Conservation (phyloP, 2,888 invertebrate genomes). For the Itoplectis maculator region DNA sequence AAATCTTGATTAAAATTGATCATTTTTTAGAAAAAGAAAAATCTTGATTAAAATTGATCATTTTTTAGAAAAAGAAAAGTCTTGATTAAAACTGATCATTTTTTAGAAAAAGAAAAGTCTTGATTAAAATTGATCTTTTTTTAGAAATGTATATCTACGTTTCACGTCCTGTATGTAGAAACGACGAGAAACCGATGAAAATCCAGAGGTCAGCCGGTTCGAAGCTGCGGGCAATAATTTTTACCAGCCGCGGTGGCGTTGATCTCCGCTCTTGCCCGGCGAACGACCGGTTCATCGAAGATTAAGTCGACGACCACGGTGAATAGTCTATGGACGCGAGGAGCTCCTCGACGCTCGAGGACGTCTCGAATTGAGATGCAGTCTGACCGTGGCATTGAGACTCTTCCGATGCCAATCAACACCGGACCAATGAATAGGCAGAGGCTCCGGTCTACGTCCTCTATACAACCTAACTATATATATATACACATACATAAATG, state of each 20-base stretch:
- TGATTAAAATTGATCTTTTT: too few species aligned
- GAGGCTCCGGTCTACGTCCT: conserved; percentile 5
- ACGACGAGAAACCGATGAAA: neutral
- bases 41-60: too few species aligned
- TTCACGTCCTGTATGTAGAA: neutral
- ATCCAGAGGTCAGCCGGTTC: conserved; percentile 1
- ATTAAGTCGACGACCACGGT: conserved; percentile 21
- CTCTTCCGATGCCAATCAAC: conserved; percentile 62
- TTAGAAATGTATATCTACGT: too few species aligned
- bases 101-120: too few species aligned
- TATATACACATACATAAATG: too few species aligned
- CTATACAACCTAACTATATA: neutral
- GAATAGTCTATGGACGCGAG: conserved; percentile 6
- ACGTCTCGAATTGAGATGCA: conserved; percentile 62
- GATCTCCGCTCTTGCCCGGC: neutral
- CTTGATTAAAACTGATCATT: too few species aligned
- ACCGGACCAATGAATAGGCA: conserved; percentile 55
- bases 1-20: too few species aligned
- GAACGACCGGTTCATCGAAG: conserved; percentile 26
- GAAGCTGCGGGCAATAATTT: neutral
- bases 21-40: too few species aligned
- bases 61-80: too few species aligned
- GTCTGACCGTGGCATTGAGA: conserved; percentile 59
- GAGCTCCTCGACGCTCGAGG: conserved; percentile 25
- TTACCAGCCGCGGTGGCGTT: neutral